Conservation (phyloP, 2,797 vertebrate genomes). For the Toxotes lorentzi region DNA sequence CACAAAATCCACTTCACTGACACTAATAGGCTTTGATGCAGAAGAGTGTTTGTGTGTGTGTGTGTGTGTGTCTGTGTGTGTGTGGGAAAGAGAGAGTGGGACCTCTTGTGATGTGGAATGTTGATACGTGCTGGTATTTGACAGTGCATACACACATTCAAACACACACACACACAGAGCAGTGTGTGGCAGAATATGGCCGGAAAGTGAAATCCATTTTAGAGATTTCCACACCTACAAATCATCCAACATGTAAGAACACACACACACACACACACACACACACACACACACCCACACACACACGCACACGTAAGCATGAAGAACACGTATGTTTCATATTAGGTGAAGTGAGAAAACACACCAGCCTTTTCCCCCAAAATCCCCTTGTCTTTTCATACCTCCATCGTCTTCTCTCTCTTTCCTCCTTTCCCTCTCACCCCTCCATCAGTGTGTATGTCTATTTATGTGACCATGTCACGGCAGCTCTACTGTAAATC, state of each 20-base stretch:
- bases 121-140: conserved; percentile 18
- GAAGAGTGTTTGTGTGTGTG: not conserved
- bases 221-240: conserved; percentile 51
- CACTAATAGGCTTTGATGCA: not conserved
- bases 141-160: not conserved
- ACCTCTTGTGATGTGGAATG: conserved; percentile 17
- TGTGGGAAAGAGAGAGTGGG: not conserved
- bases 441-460: not conserved
- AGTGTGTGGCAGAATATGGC: conserved; percentile 6
- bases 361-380: not conserved
- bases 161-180: not conserved
- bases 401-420: conserved; percentile 22
- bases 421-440: not conserved
- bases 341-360: conserved; percentile 38
- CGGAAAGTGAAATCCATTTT: conserved; percentile 39
- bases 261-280: conserved; percentile 21
- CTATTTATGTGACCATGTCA: conserved; percentile 13
- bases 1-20: not conserved
- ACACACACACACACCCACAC: conserved; percentile 25
- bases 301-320: conserved; percentile 13
- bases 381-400: not conserved
- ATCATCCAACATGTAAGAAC: conserved; percentile 39
- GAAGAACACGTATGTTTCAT: conserved; percentile 56
- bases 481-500: conserved; percentile 54
- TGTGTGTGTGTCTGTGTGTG: conserved; percentile 3